Conservation (phyloP, 2,888 invertebrate genomes). For the Ptychoptera contaminata region DNA sequence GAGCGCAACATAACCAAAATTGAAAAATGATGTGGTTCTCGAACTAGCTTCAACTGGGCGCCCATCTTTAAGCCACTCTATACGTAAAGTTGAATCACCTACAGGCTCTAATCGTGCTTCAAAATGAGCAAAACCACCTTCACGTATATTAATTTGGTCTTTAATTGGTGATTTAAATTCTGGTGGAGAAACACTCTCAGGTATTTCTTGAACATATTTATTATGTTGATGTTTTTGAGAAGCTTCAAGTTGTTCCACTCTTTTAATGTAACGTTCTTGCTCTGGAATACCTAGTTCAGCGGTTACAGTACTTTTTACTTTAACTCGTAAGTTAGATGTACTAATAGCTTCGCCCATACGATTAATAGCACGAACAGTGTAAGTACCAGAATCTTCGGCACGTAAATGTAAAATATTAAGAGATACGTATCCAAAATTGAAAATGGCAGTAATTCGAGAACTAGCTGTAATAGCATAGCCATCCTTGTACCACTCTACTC, state of each 20-base stretch:
- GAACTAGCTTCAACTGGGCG: slow-evolving; percentile 83
- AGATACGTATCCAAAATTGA: slow-evolving; percentile 98
- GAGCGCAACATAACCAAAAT: slow-evolving; percentile 87
- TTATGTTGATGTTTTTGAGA: slow-evolving; percentile 70
- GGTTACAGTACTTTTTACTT: slow-evolving; percentile 67
- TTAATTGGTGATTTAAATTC: slow-evolving; percentile 81
- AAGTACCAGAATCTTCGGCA: slow-evolving; percentile 94
- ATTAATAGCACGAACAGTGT: slow-evolving; percentile 82
- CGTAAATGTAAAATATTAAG: slow-evolving; percentile 97
- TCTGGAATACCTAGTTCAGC: slow-evolving; percentile 78
- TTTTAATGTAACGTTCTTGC: slow-evolving; percentile 80
- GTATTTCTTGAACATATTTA: slow-evolving; percentile 62
- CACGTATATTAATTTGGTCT: slow-evolving; percentile 71
- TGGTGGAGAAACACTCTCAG: slow-evolving; percentile 64
- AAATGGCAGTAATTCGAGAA: slow-evolving; percentile 91
- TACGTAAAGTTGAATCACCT: slow-evolving; percentile 75
- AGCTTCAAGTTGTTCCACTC: slow-evolving; percentile 80
- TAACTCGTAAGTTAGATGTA: slow-evolving; percentile 59
- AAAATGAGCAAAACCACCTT: slow-evolving; percentile 90
- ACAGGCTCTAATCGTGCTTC: slow-evolving; percentile 89
- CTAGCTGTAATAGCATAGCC: slow-evolving; percentile 91
- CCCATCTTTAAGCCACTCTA: slow-evolving; percentile 89
- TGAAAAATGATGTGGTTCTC: slow-evolving; percentile 82
- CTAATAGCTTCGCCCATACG: slow-evolving; percentile 81
- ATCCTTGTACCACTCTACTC: slow-evolving; percentile 91